Base-by-base conservation (phyloP, 1,140 invertebrate genomes). In the Periplaneta americana region DNA sequence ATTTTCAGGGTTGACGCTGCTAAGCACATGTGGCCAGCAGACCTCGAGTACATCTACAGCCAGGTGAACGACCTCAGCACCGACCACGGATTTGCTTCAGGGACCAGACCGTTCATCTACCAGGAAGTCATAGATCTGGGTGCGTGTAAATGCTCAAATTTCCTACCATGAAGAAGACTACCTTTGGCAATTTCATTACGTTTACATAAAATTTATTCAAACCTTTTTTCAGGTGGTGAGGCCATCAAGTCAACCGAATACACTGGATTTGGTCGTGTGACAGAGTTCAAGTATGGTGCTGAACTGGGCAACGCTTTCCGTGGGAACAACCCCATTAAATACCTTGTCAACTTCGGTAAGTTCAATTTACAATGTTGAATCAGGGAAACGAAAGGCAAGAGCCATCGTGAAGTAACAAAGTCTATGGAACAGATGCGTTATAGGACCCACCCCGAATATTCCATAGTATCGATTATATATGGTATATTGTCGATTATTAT, bases 1-100 rank as follows among this genome's bases (percentile, higher is more conserved):
- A n/a, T n/a, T n/a, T n/a, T n/a, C n/a, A 96, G 84, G 94, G 96
- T 86, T 96, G 96, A 93, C 95, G 93, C 93, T 95, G 95, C 0
- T n/a, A n/a, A n/a, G n/a, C n/a, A n/a, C n/a, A n/a, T n/a, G n/a
- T n/a, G n/a, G n/a, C n/a, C n/a, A n/a, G 84, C 83, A 28, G 94
- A 96, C 86, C 86, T 96, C 8, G 83, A 87, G 57, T 85, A 87
- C 5, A 95, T 96, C 79, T 93, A 91, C 83, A 87, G 88, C 22
- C 87, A 90, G 32, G 84, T 94, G 0, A 89, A 92, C 4, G 90
- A 94, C 85, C 86, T 95, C 34, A 93, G 91, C 83, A 57, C 48
- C 4, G 48, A 57, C 2, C n/a, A n/a, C n/a, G 17, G 17, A 17
- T 57, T 57, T 4, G 17, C 48, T n/a, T 83, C 84, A 1, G 89